Evolutionary conservation across 2,113 vertebrate genomes (phyloP), one percentile per base, ranked within the genome.

Genomic region (Callionymus lyra): DNA sequence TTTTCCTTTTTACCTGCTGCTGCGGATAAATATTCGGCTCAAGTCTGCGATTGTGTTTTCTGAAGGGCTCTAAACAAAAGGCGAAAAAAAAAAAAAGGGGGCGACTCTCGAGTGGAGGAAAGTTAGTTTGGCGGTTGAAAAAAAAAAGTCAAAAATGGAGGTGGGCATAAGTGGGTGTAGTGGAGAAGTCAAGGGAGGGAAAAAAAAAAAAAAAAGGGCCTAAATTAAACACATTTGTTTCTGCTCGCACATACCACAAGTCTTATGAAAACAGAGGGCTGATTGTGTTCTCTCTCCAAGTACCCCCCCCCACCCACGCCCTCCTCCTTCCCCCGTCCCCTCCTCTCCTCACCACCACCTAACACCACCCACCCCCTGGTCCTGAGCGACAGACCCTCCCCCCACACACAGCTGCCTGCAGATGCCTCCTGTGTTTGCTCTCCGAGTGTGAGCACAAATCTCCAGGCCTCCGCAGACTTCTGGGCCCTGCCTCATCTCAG

Each of bases 221-320:
- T 85, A 85, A 85, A 87, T 87, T 87, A 86, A 87, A 86, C 83
- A 85, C 85, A 86, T 87, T 87, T 87, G 85, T 87, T 87, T 87
- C 84, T 85, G 84, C 82, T 85, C 83, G 82, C 80, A 79, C 84
- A 86, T 86, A 87, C 84, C 85, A 83, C 85, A 84, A 86, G 83
- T 85, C 83, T 84, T 85, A 83, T 85, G 82, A 86, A 87, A 87
- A 87, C 85, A 87, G 84, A 87, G 84, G 80, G 62, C 75, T 82
- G 84, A 87, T 86, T 87, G 85, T 87, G 79, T 83, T 85, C 84
- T 55, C 77, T 82, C 75, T 75, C 63, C 73, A 70, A 76, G 73
- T 70, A 54, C 63, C 50, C 59, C 71, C 63, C 59, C 45, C 34
- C 38, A 32, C 34, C 41, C 18, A 38, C 52, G 45, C 31, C 18